Evolutionary conservation across 1,140 invertebrate genomes (phyloP), one percentile per base, ranked within the genome.

Genomic region (Himalopsyche phryganea): DNA sequence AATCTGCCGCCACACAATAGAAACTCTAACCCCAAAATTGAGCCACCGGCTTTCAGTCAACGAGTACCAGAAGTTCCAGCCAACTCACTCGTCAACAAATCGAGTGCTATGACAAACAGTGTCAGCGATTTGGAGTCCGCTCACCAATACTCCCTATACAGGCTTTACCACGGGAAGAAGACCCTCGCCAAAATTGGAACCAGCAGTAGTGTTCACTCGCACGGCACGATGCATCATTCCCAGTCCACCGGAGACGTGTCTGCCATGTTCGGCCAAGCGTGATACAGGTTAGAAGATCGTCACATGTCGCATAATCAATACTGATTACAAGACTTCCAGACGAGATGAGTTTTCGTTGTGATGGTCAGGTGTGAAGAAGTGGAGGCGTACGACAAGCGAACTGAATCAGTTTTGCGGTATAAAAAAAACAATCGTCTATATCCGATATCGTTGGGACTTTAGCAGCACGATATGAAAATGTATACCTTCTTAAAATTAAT

Each of bases 191-290:
- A 61, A 40, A 50, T 61, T 14, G 50, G 53, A 1, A 35, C 51
- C 15, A 18, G 44, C 14, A 41, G 54, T 3, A 17, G 46, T 28
- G 50, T 55, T 0, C 61, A 60, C 47, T 23, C 47, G 4, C 61
- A 56, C 50, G 67, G 67, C n/a, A 68, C 71, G 2, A 79, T 83
- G 61, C 78, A 80, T 2, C 81, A 83, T 67, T 82, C 80, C 2
- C 81, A 82, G 65, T 81, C 80, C 13, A 81, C 81, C 2, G 81
- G 81, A 13, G 80, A 83, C 70, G 81, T 83, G 13, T 75, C 80
- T 20, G 54, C 54, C 54, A 82, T 83, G 70, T 72, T 82, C 63
- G 80, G 80, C 48, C 70, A 80, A n/a, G 81, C 81, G 80, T 83
- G 81, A 83, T 75, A 70, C 60, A 66, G 67, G 32, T 36, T 20